Percentiles rank a stretch among this genome's conserved stretches.
Conservation (phyloP, 1,140 invertebrate genomes). For the Kradibia gibbosae region DNA sequence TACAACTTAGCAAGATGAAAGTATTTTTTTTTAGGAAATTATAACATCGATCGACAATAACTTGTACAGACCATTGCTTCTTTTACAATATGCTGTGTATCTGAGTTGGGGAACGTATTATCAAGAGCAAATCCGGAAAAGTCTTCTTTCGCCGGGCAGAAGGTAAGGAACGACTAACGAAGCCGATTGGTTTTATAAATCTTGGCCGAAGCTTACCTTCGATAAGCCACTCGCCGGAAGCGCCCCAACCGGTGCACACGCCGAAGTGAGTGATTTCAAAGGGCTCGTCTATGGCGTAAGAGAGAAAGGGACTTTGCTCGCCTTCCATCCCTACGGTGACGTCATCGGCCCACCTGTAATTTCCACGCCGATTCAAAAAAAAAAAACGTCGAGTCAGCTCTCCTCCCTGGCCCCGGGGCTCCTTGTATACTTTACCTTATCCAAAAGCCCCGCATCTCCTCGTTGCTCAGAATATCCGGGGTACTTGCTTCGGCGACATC, state of each 20-base stretch:
- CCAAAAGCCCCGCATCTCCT: conserved; percentile 87
- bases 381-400: no score
- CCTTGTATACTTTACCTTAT: conserved; percentile 73
- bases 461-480: conserved; percentile 78
- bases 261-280: conserved; percentile 82
- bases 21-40: no score
- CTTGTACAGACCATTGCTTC: no score
- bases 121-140: no score
- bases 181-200: not conserved
- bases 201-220: conserved; percentile 75
- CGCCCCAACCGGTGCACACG: conserved; percentile 89
- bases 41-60: no score
- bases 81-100: no score
- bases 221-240: conserved; percentile 85
- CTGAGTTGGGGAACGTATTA: no score
- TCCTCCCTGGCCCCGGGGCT: no score
- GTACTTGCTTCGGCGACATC: conserved; percentile 83
- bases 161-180: no score
- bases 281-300: conserved; percentile 79
- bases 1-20: no score
- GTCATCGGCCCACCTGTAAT: conserved; percentile 77
- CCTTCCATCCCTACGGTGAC: conserved; percentile 80
- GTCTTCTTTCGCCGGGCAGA: no score
- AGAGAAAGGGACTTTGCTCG: conserved; percentile 80
- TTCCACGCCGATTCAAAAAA: not conserved